Base-by-base conservation (phyloP, 92 coral and sea anemone species). In the Galaxea fascicularis region DNA sequence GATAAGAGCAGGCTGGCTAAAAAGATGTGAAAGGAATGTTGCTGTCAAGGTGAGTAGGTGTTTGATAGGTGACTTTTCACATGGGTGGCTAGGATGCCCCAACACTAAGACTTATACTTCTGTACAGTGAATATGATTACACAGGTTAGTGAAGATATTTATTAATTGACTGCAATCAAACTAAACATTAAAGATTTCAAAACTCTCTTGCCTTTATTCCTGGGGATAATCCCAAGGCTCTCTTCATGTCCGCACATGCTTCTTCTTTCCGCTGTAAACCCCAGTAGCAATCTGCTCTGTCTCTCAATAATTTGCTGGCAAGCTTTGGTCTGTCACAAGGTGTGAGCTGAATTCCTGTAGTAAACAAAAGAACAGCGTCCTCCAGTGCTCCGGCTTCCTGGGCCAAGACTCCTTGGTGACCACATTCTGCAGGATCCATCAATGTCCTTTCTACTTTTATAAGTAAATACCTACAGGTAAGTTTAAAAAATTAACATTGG, bases 251-350 rank as follows among this genome's bases (percentile, higher is more conserved):
- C 22, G 41, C 39, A 65, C 82, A 80, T 20, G 93, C 93, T 30
- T 90, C 93, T 16, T 73, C 75, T 52, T 74, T 44, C 4, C 58
- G 77, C 9, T 27, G 58, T 44, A 86, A 29, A 54, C 73, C 87
- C 93, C 93, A 90, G 71, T 65, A 59, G 68, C 90, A 86, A n/a
- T 90, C 93, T 39, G 90, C 87, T 28, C 93, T 60, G 65, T 90
- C 87, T 58, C 64, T 67, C 46, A 90, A 46, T 17, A 90, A 76
- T 71, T 81, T 80, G 51, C 77, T 53, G 17, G 79, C 90, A 46
- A 80, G 47, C 35, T 59, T 57, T 44, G 91, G 84, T 85, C 84
- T 74, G 45, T 62, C 13, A 18, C 74, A 74, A 27, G 93, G 93
- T 12, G 86, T 80, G 20, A 73, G 59, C 51, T 90, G 91, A 18